Base-by-base conservation (phyloP, 2,888 invertebrate species). In the Chaetoderma sp. region DNA sequence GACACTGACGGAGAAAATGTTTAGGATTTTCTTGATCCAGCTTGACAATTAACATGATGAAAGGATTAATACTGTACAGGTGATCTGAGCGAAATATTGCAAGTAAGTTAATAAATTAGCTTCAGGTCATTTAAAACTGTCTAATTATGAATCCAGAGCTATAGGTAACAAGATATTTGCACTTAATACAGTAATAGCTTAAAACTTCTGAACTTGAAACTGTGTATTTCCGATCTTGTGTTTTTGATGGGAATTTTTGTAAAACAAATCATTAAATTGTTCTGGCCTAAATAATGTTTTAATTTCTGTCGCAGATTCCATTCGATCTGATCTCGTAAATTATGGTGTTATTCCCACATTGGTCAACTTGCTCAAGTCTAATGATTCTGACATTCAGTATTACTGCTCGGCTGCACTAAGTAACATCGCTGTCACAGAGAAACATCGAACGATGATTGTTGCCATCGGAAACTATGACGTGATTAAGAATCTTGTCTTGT, bases 401-500 rank as follows among this genome's bases (percentile, higher is more conserved):
- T 81, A 82, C 70, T 74, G 78, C 58, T 70, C 77, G 8, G 83
- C 82, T 0, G 79, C 81, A 1, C 75, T 83, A n/a, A 79, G 81
- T 60, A 83, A 83, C 68, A 63, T 83, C 1, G 83, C 82, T 2
- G 78, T 82, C 58, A 77, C 73, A 25, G 78, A 79, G 30, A 77
- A 75, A 70, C 79, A 82, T 54, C 71, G 82, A 3, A 72, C 76
- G 36, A 77, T 83, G 77, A 78, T 82, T 78, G 75, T 78, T 0
- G 82, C 79, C n/a, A 71, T 82, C 3, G 82, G 82, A n/a, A 72
- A 80, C 57, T 70, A 75, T 63, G 81, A 80, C 49, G 63, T 80
- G 25, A 72, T 80, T 6, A 68, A 71, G 30, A 68, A 72, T 36
- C 71, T 81, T 50, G 76, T 81, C 6, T 39, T 44, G 8, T 47